Percentiles rank a stretch among this genome's conserved stretches.
phyloP scores from a whole-genome alignment of 1,140 invertebrate genomes.

The Alviniconcha marisindica region DNA sequence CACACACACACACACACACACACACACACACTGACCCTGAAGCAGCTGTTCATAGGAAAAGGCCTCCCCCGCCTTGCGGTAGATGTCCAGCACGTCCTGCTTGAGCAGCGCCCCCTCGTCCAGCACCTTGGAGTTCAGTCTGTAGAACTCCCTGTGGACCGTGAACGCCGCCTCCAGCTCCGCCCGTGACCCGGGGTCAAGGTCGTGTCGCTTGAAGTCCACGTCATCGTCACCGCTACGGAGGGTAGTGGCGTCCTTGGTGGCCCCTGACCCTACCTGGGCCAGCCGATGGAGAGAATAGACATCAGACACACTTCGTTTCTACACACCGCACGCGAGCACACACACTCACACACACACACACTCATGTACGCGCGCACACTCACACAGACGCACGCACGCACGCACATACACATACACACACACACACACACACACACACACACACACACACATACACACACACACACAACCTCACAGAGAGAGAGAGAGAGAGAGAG shows the following conservation, averaged over 20 bases:
- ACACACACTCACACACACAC: slow-evolving; percentile 5
- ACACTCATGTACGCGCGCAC: slow-evolving; percentile 18
- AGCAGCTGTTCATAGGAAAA: slow-evolving; percentile 65
- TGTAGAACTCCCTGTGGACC: slow-evolving; percentile 58
- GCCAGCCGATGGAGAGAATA: too few species aligned
- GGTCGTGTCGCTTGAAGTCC: slow-evolving; percentile 59
- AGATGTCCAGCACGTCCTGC: slow-evolving; percentile 58
- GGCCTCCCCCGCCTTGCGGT: slow-evolving; percentile 60
- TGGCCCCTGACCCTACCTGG: slow-evolving; percentile 29
- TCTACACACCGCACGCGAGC: not conserved
- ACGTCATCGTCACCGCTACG: slow-evolving; percentile 50
- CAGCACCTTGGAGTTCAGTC: slow-evolving; percentile 57
- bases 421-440: slow-evolving; percentile 21
- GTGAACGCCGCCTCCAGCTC: slow-evolving; percentile 60
- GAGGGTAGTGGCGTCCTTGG: slow-evolving; percentile 30
- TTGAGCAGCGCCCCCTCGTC: slow-evolving; percentile 62
- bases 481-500: slow-evolving; percentile 8
- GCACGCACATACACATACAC: slow-evolving; percentile 25
- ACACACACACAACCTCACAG: slow-evolving; percentile 16
- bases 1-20: too few species aligned
- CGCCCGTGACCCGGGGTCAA: slow-evolving; percentile 54
- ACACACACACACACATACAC: slow-evolving; percentile 21
- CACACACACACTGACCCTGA: slow-evolving; percentile 56
- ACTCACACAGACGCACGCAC: slow-evolving; percentile 15
- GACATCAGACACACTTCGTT: slow-evolving; percentile 38